phyloP scores from a whole-genome alignment of 2,113 vertebrate species.

The Megaleporinus macrocephalus region DNA sequence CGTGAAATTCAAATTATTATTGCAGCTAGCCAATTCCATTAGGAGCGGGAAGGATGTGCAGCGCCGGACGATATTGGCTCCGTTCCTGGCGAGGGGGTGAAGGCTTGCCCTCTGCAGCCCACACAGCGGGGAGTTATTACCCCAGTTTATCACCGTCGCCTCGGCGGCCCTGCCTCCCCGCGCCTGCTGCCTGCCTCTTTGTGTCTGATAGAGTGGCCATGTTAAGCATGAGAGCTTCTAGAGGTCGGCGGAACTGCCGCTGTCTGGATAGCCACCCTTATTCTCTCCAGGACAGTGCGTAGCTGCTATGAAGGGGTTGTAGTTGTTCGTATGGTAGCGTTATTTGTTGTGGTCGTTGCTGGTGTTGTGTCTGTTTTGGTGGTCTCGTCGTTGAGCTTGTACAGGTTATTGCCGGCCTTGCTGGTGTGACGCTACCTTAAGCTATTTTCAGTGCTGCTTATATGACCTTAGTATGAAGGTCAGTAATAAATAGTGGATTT shows the following conservation, averaged over 20 bases:
- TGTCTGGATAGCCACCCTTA: background rate
- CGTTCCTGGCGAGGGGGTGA: conserved; percentile 60
- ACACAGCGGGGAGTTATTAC: conserved; percentile 62
- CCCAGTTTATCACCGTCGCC: conserved; percentile 62
- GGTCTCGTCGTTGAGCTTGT: no score
- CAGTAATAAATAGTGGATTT: no score
- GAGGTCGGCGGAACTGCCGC: conserved; percentile 12
- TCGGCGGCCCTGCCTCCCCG: conserved; percentile 39
- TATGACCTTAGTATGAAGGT: no score
- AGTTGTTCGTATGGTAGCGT: background rate
- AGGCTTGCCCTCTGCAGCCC: conserved; percentile 62
- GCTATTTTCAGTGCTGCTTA: no score
- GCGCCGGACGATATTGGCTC: conserved; percentile 71
- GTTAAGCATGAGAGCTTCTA: conserved; percentile 31
- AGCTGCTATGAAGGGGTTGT: background rate
- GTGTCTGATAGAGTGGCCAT: conserved; percentile 22
- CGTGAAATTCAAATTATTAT: conserved; percentile 83
- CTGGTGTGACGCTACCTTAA: no score
- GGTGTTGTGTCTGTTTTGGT: no score
- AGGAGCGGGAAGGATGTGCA: conserved; percentile 71
- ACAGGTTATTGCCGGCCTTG: no score
- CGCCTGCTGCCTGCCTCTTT: conserved; percentile 31
- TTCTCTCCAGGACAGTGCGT: background rate
- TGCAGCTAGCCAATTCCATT: conserved; percentile 79
- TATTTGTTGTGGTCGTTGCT: background rate